Conservation (phyloP, 2,888 invertebrate genomes). For the Ophion ventricosus region DNA sequence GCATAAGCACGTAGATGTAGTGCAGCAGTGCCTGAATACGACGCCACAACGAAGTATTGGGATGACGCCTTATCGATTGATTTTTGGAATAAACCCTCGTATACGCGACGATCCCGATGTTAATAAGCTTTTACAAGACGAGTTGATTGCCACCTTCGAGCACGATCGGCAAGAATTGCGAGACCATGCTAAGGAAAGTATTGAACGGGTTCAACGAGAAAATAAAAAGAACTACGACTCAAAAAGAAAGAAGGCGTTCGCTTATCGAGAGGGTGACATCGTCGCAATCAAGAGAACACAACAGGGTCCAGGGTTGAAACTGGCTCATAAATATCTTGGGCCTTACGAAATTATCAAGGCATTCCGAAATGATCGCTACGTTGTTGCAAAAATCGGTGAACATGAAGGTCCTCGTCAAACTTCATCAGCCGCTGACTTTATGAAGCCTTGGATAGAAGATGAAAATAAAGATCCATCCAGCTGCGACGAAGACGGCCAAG, state of each 20-base stretch:
- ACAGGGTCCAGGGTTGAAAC: slow-evolving; percentile 59
- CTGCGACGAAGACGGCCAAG: neutral
- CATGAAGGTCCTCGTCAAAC: slow-evolving; percentile 73
- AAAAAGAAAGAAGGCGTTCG: slow-evolving; percentile 31
- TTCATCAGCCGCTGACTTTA: slow-evolving; percentile 71
- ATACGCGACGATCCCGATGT: slow-evolving; percentile 5
- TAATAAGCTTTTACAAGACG: slow-evolving; percentile 7
- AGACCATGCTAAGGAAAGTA: slow-evolving; percentile 1
- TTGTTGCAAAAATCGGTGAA: slow-evolving; percentile 73
- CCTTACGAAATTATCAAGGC: slow-evolving; percentile 63
- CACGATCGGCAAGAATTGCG: neutral
- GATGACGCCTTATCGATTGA: slow-evolving; percentile 40
- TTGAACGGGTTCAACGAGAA: neutral
- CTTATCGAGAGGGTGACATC: slow-evolving; percentile 52
- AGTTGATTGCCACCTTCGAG: neutral
- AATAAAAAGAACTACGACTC: slow-evolving; percentile 51
- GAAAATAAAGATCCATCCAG: neutral
- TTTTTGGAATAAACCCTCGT: slow-evolving; percentile 14
- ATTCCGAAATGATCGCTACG: slow-evolving; percentile 75
- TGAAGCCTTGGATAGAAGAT: slow-evolving; percentile 3
- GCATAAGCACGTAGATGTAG: slow-evolving; percentile 69
- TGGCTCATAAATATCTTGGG: slow-evolving; percentile 58
- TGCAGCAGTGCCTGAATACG: slow-evolving; percentile 72
- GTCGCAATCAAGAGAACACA: slow-evolving; percentile 63
- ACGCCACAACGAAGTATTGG: slow-evolving; percentile 69